A percentile compares a stretch with the other conserved stretches of the same genome.
Evolutionary conservation across 2,113 vertebrate species (phyloP).

Genomic region (Noturus placidus): DNA sequence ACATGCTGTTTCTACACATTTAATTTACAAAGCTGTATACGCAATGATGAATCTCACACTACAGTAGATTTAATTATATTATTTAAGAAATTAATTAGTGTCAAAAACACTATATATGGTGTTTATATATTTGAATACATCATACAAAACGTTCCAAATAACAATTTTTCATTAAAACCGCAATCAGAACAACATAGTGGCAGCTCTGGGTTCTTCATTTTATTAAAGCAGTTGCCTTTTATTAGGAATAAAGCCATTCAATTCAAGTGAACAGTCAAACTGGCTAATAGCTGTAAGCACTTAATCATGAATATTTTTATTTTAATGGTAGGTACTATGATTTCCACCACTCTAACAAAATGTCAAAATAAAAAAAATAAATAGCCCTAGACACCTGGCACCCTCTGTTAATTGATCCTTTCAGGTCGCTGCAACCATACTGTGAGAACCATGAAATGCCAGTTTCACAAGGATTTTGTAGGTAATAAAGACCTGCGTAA

Average conservation of each 20-base stretch:
- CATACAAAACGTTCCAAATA: not conserved
- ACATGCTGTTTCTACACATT: not conserved
- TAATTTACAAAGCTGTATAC: not conserved
- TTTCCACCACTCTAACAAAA: not conserved
- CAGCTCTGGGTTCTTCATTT: not conserved
- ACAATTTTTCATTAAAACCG: not conserved
- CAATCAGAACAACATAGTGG: not conserved
- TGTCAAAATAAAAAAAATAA: not conserved
- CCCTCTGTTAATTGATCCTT: not conserved
- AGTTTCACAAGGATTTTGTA: not conserved
- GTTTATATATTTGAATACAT: not conserved
- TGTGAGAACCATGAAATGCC: not conserved
- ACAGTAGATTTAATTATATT: not conserved
- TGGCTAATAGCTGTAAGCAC: not conserved
- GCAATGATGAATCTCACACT: not conserved
- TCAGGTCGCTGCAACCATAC: not conserved
- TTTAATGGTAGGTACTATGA: not conserved
- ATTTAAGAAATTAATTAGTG: not conserved
- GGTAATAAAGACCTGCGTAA: not conserved
- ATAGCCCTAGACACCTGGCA: no score
- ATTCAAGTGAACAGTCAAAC: not conserved
- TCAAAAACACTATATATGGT: not conserved
- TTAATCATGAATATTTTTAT: not conserved
- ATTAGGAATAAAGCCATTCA: not conserved
- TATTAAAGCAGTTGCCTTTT: not conserved